Evolutionary conservation across 2,888 invertebrate species (phyloP).

Genomic region (Macrosiphum euphorbiae): DNA sequence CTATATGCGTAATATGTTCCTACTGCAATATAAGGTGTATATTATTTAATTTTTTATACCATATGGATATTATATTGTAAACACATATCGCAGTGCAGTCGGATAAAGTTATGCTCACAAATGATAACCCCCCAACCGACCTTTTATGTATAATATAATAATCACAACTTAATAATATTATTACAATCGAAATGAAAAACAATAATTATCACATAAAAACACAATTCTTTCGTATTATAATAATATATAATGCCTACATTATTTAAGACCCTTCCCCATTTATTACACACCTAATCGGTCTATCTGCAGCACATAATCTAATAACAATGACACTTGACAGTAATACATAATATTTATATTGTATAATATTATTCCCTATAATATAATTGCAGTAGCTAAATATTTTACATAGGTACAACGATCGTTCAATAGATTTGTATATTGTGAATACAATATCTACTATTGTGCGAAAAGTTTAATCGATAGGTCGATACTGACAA

Average conservation of each 20-base stretch:
- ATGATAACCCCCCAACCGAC: neutral
- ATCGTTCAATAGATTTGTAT: neutral
- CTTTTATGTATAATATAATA: neutral
- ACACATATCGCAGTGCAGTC: neutral
- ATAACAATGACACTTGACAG: neutral
- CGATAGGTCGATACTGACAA: constrained; percentile 12
- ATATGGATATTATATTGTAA: neutral
- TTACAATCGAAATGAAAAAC: neutral
- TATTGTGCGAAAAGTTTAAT: neutral
- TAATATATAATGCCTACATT: neutral
- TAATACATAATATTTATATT: neutral
- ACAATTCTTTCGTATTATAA: neutral
- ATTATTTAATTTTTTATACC: neutral
- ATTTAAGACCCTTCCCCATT: neutral
- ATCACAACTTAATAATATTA: neutral
- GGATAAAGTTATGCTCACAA: neutral
- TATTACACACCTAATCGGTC: neutral
- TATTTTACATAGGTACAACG: neutral
- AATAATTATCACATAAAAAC: neutral
- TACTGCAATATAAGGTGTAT: neutral
- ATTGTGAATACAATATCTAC: neutral
- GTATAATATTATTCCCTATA: neutral
- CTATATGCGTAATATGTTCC: neutral
- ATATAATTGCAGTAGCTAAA: neutral
- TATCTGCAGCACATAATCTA: neutral